Conservation (phyloP, 2,113 vertebrate species). For the Arothron firmamentum region DNA sequence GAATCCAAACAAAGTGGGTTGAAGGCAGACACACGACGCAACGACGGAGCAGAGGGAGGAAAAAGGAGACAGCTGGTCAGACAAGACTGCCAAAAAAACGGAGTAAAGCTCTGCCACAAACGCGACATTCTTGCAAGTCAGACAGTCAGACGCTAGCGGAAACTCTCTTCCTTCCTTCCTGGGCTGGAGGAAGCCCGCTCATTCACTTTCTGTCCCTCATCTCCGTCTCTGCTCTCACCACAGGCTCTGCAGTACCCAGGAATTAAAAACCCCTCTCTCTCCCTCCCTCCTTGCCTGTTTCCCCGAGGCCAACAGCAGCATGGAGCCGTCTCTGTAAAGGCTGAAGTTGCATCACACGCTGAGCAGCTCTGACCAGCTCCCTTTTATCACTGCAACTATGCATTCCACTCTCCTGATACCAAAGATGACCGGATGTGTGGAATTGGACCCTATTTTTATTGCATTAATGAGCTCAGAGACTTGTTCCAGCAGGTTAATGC, state of each 20-base stretch:
- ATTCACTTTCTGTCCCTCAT: constrained; percentile 44
- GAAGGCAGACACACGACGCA: constrained; percentile 56
- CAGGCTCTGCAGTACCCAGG: constrained; percentile 58
- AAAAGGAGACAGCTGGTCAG: constrained; percentile 71
- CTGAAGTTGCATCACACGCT: constrained; percentile 55
- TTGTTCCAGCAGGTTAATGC: constrained; percentile 48
- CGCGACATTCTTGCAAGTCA: constrained; percentile 69
- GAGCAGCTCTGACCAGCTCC: constrained; percentile 61
- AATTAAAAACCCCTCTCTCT: constrained; percentile 47
- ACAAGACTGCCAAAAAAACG: constrained; percentile 69
- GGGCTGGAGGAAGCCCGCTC: constrained; percentile 62
- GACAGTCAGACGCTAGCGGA: constrained; percentile 67
- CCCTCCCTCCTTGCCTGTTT: constrained; percentile 37
- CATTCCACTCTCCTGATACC: constrained; percentile 88
- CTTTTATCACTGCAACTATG: constrained; percentile 84
- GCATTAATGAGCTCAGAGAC: constrained; percentile 51
- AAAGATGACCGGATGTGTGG: constrained; percentile 83
- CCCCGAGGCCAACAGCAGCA: constrained; percentile 58
- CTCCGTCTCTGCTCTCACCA: constrained; percentile 47
- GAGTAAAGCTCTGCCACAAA: constrained; percentile 63
- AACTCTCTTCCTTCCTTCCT: constrained; percentile 67
- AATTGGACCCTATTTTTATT: constrained; percentile 63
- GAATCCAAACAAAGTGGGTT: constrained; percentile 73
- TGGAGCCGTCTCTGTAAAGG: constrained; percentile 50
- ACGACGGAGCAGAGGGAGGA: constrained; percentile 48